Evolutionary conservation across 2,888 invertebrate genomes (phyloP), one percentile per base, ranked within the genome.

Genomic region (Chymomyza caudatula): DNA sequence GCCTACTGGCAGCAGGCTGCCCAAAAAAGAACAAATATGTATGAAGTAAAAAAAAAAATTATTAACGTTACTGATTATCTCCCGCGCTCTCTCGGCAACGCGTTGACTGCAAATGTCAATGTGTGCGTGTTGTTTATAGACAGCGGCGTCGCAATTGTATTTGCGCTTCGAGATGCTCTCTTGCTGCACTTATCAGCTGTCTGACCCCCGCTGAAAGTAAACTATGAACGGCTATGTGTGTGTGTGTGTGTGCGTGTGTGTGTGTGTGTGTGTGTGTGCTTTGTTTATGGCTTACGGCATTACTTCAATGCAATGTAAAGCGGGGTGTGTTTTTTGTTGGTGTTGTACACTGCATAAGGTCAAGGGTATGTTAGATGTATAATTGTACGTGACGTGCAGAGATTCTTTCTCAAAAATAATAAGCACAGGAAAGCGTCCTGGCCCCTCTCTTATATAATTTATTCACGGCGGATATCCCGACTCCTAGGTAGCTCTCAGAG

Each of bases 181-280:
- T 65, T 8, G 25, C 15, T 44, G 19, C 17, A 57, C 59, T 68
- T 70, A 81, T 78, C 81, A 72, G 77, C 76, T 67, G 74, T 59
- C 51, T 58, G 19, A 2, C 11, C 19, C 43, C 69, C 61, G 29
- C 64, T 59, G 8, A 5, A 8, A 23, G 11, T 13, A n/a, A 60
- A 44, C 5, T 20, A 4, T 11, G 63, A 53, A 60, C 72, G 74
- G 65, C 67, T 13, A 66, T 11, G 37, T 25, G 62, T 61, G 51
- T 51, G 63, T 65, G 74, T 67, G 63, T 73, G 69, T 53, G 37
- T 73, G 58, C 60, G 23, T 6, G 44, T 59, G 42, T 4, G 15
- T 64, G 60, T 58, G 51, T 43, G 59, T 37, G 42, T 49, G 61
- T 71, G 65, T 56, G 71, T 53, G 23, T 29, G 25, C 59, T 44